Base-by-base conservation (phyloP, 2,113 vertebrate genomes). In the Ginglymostoma cirratum region DNA sequence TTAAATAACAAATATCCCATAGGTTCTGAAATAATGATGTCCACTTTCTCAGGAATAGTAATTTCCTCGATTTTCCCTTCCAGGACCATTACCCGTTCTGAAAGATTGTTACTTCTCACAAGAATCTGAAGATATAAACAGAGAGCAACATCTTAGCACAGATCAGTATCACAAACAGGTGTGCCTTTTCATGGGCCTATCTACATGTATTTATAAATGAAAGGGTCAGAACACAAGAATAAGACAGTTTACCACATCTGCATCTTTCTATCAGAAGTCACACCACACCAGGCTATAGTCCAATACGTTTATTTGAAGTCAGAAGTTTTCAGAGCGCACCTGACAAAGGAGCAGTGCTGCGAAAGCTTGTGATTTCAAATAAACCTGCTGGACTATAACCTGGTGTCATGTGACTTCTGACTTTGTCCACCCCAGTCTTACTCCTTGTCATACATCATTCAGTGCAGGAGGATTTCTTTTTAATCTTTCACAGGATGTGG, bases 1-100 rank as follows among this genome's bases (percentile, higher is more conserved):
- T 97, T 98, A 93, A 98, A 98, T 95, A 98, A 97, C 98, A 98
- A 97, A 96, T 98, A 98, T 90, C 98, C 98, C 96, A 98, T 98
- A 0, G 98, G 98, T 97, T 99, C 98, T 5, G 98, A 98, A 97
- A 98, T 96, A 42, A 98, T 97, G 96, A 98, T 76, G 90, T 98
- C 98, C 92, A 98, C 97, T 86, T 96, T 96, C 96, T 98, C 97
- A 2, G 98, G 98, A 85, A 98, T 97, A 48, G 95, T 97, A 92
- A 98, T 96, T 96, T 98, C 97, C 87, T 98, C 98, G 94, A 97
- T 97, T 96, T 98, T 97, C 87, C 98, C 98, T 80, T 96, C 96
- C 38, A 98, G 96, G 96, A 98, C 97, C 48, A 86, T 96, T 96
- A 98, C 98, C 95, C 97, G 97, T 95, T 98, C 97, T 42, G 97